phyloP scores from a whole-genome alignment of 2,113 vertebrate genomes.

The Salvelinus sp. region DNA sequence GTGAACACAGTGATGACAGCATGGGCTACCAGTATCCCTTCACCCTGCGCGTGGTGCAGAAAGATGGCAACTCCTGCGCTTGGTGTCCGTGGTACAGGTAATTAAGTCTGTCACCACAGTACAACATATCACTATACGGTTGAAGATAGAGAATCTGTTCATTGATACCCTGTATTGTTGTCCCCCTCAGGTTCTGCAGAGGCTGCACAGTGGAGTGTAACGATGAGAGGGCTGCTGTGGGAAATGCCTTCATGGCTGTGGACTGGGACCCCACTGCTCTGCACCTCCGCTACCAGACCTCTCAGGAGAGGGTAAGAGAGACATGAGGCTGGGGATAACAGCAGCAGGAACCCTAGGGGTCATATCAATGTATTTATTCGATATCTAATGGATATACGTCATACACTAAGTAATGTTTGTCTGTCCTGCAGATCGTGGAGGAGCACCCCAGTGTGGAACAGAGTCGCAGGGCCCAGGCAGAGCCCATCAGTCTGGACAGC shows the following conservation, averaged over 20 bases:
- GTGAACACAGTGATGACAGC: constrained; percentile 82
- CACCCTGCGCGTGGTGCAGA: constrained; percentile 85
- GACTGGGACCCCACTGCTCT: constrained; percentile 89
- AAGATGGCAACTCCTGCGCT: constrained; percentile 87
- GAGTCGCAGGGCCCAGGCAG: constrained; percentile 83
- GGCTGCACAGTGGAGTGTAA: constrained; percentile 85
- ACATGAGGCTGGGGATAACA: neutral
- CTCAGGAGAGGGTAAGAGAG: constrained; percentile 82
- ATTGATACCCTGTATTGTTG: neutral
- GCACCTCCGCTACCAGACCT: constrained; percentile 88
- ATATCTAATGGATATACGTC: too few relatives aligned
- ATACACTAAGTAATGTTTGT: neutral
- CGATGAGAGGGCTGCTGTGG: constrained; percentile 79
- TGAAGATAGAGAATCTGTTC: neutral
- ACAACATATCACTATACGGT: too few relatives aligned
- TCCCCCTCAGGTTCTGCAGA: constrained; percentile 79
- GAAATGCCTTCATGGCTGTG: constrained; percentile 82
- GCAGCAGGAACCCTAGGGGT: too few relatives aligned
- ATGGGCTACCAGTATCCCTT: constrained; percentile 90
- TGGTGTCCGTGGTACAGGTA: constrained; percentile 91
- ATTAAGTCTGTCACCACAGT: constrained; percentile 14
- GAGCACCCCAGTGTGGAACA: constrained; percentile 87
- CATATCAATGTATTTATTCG: too few relatives aligned
- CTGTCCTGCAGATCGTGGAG: constrained; percentile 76
- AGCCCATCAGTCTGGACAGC: constrained; percentile 87